Evolutionary conservation across 2,888 invertebrate species (phyloP).

Genomic region (Drosophila atroscutellata): DNA sequence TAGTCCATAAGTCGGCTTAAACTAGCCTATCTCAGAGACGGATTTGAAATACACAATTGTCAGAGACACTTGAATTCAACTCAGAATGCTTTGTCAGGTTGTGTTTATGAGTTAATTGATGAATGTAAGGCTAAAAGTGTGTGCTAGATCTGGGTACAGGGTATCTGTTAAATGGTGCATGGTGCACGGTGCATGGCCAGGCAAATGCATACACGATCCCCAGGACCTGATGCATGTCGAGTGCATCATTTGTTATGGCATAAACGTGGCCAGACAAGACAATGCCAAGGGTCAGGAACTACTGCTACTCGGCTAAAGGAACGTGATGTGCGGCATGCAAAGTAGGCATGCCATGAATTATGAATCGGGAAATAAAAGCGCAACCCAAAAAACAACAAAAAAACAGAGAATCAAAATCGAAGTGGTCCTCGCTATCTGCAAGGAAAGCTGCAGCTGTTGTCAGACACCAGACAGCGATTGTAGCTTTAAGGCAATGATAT

Average conservation of each 20-base stretch:
- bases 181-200: not conserved
- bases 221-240: conserved; percentile 42
- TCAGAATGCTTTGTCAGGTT: not conserved
- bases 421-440: conserved; percentile 17
- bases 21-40: not conserved
- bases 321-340: conserved; percentile 15
- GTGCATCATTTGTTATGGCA: conserved; percentile 75
- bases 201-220: conserved; percentile 19
- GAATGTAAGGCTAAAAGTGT: not conserved
- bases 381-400: conserved; percentile 31
- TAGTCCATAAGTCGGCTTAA: not conserved
- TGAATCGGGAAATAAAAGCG: conserved; percentile 45
- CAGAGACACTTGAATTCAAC: not conserved
- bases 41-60: not conserved
- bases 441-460: conserved; percentile 49
- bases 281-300: conserved; percentile 56
- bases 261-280: conserved; percentile 78
- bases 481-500: conserved; percentile 66
- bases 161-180: not conserved
- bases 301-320: conserved; percentile 16
- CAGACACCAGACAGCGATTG: conserved; percentile 24
- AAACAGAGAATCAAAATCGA: conserved; percentile 7
- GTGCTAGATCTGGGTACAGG: not conserved
- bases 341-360: conserved; percentile 50
- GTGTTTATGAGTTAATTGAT: not conserved